Evolutionary conservation across 2,113 vertebrate species (phyloP).

Genomic region (Plestiodon gilberti): DNA sequence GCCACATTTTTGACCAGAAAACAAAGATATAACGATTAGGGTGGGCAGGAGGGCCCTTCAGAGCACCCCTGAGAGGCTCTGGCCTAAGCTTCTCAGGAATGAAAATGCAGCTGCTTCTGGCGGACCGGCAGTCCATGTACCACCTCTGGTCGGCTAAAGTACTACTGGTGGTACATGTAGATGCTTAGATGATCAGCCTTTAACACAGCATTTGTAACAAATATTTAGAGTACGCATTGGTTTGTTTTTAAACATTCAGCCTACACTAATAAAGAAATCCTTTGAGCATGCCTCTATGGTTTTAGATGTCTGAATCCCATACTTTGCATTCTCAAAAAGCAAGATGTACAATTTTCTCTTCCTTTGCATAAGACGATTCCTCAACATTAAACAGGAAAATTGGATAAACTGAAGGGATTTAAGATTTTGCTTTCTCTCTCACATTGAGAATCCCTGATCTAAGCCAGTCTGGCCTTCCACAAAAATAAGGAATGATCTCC

Average conservation of each 20-base stretch:
- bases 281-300: not conserved
- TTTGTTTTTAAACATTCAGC: not conserved
- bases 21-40: no score
- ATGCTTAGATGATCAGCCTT: no score
- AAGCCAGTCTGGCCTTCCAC: not conserved
- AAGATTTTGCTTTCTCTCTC: not conserved
- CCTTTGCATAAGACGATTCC: not conserved
- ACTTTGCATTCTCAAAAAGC: not conserved
- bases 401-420: not conserved
- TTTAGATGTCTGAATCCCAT: not conserved
- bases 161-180: no score
- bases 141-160: no score
- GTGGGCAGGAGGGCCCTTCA: no score
- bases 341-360: not conserved
- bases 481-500: not conserved
- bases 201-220: no score
- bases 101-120: no score
- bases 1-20: no score
- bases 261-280: not conserved
- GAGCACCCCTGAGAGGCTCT: no score
- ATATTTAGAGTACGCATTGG: not conserved
- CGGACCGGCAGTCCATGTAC: no score
- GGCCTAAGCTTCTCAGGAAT: no score
- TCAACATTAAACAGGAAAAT: not conserved
- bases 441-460: no score